phyloP scores from a whole-genome alignment of 2,888 invertebrate species.

The Cosmia trapezina region DNA sequence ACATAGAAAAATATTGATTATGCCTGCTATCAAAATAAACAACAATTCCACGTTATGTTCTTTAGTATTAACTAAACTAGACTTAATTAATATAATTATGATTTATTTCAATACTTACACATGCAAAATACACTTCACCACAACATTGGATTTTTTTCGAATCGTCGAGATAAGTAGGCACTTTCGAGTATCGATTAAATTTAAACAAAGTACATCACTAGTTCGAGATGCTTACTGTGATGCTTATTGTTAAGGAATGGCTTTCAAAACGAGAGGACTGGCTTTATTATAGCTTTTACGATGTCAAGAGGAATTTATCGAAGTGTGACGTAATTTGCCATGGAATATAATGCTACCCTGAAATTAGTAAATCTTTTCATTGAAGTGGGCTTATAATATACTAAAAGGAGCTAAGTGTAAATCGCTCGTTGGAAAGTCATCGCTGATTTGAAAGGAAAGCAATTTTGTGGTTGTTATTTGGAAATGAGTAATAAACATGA shows the following conservation, averaged over 20 bases:
- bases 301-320: slow-evolving; percentile 67
- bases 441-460: background rate
- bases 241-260: slow-evolving; percentile 62
- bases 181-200: slow-evolving; percentile 17
- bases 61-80: background rate
- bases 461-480: background rate
- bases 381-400: slow-evolving; percentile 27
- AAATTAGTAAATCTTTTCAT: slow-evolving; percentile 51
- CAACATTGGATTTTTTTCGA: background rate
- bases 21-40: too few relatives aligned
- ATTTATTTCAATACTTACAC: background rate
- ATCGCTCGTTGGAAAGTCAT: background rate
- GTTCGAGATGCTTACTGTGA: slow-evolving; percentile 57
- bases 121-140: background rate
- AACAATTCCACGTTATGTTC: background rate
- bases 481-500: background rate
- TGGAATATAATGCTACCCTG: slow-evolving; percentile 54
- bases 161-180: background rate
- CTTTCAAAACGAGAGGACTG: slow-evolving; percentile 61
- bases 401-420: slow-evolving; percentile 8
- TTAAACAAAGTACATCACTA: slow-evolving; percentile 52
- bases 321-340: slow-evolving; percentile 59
- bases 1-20: background rate
- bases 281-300: slow-evolving; percentile 65
- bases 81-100: background rate